Conservation (phyloP, 2,113 vertebrate species). For the Hippolais icterina region DNA sequence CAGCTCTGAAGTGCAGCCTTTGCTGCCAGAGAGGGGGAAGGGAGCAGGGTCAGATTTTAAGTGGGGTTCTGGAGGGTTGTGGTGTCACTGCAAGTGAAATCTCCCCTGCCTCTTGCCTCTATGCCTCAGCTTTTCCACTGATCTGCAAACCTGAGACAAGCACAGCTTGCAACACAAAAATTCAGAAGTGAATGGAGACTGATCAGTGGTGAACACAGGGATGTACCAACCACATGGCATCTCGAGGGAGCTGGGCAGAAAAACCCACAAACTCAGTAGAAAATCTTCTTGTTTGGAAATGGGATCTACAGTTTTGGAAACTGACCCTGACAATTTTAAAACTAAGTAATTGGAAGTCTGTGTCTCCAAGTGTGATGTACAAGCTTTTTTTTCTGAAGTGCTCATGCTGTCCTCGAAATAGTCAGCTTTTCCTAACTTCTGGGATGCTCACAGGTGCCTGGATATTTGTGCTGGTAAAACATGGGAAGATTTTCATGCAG, state of each 20-base stretch:
- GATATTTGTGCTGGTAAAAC: background rate
- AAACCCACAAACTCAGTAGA: background rate
- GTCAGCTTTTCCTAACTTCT: background rate
- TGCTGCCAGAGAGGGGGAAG: background rate
- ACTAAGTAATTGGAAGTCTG: background rate
- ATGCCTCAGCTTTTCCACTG: background rate
- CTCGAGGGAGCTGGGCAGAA: background rate
- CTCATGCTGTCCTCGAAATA: background rate
- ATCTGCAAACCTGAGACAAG: background rate
- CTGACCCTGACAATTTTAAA: background rate
- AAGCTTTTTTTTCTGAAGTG: background rate
- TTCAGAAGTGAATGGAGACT: background rate
- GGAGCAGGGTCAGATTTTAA: background rate
- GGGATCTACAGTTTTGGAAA: background rate
- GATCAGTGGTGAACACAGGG: background rate
- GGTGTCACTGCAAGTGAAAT: background rate
- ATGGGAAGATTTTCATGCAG: background rate
- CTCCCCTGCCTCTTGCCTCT: background rate
- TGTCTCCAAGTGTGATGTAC: background rate
- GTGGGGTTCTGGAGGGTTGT: background rate
- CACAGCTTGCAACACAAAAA: background rate
- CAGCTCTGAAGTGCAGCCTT: background rate
- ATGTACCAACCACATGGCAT: fast-evolving
- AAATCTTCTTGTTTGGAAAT: background rate
- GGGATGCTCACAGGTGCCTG: background rate